Percentiles rank a stretch among this genome's conserved stretches.
Evolutionary conservation across 2,113 vertebrate genomes (phyloP).

Genomic region (Tragelaphus scriptus): DNA sequence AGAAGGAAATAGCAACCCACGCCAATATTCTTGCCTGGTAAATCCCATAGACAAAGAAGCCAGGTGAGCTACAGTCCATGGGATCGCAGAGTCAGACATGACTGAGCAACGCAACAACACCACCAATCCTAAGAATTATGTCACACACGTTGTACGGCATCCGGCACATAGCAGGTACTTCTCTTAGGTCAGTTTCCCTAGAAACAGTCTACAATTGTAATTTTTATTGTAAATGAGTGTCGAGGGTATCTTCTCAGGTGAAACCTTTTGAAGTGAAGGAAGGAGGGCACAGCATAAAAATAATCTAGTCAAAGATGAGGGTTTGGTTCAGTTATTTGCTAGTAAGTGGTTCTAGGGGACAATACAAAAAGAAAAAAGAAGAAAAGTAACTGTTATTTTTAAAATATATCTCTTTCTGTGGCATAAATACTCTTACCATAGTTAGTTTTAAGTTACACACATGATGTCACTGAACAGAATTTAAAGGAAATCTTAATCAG

Average conservation of each 20-base stretch:
- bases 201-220: not conserved
- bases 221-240: not conserved
- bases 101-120: not conserved
- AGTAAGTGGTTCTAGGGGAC: not conserved
- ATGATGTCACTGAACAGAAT: not conserved
- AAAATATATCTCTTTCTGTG: not conserved
- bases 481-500: not conserved
- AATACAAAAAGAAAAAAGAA: not conserved
- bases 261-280: not conserved
- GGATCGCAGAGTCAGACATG: not conserved
- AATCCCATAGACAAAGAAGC: not conserved
- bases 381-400: not conserved
- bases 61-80: not conserved
- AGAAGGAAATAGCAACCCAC: not conserved
- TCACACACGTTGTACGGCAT: not conserved
- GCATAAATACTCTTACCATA: not conserved
- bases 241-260: not conserved
- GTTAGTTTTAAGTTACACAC: not conserved
- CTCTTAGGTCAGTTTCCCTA: not conserved
- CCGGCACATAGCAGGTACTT: not conserved
- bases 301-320: not conserved
- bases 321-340: not conserved
- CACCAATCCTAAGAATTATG: not conserved
- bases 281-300: not conserved
- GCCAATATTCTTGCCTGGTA: not conserved